Conservation (phyloP, 2,113 vertebrate species). For the Anolis sagrei region DNA sequence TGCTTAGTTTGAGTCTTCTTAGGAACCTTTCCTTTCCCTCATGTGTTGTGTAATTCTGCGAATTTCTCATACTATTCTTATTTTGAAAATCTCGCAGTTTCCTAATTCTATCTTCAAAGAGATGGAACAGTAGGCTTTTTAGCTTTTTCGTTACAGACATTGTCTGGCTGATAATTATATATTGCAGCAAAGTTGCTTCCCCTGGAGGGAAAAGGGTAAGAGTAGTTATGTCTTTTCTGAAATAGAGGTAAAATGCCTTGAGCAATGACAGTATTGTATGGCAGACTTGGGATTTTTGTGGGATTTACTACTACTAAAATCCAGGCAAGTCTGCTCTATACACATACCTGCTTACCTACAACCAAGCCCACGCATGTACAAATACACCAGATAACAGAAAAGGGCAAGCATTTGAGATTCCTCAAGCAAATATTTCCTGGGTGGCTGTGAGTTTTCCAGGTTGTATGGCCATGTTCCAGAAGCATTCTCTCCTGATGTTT, state of each 20-base stretch:
- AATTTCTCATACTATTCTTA: background rate
- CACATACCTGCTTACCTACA: too few relatives aligned
- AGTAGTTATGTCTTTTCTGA: background rate
- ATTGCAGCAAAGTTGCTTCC: background rate
- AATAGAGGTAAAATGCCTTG: background rate
- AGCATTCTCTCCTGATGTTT: too few relatives aligned
- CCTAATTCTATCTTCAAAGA: background rate
- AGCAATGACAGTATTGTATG: background rate
- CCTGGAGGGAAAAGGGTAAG: background rate
- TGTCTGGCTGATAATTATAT: background rate
- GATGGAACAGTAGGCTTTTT: background rate
- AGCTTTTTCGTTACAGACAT: background rate
- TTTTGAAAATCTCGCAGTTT: background rate
- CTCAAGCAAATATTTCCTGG: background rate
- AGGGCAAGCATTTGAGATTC: background rate
- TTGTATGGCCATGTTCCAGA: background rate
- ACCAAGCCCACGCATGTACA: too few relatives aligned
- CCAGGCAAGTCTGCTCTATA: background rate
- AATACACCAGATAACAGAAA: too few relatives aligned
- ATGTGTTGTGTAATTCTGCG: background rate
- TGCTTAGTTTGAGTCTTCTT: background rate
- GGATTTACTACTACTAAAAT: background rate
- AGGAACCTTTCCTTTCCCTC: background rate
- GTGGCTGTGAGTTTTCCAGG: too few relatives aligned
- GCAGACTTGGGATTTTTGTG: background rate